Base-by-base conservation (phyloP, 1,140 invertebrate species). In the Drosophila takahashii region DNA sequence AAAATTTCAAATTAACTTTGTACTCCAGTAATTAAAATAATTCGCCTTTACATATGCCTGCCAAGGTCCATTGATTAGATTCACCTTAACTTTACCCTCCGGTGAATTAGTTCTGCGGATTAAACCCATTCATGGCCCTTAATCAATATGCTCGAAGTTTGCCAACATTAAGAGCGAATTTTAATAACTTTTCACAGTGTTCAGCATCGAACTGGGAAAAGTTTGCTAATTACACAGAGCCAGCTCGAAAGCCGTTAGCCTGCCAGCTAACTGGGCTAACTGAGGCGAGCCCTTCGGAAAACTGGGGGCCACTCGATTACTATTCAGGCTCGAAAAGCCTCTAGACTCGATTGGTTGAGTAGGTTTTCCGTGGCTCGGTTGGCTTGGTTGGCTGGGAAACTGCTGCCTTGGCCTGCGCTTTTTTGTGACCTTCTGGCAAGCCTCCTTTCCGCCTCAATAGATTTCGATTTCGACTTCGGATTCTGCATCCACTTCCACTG, bases 191-290 rank as follows among this genome's bases (percentile, higher is more conserved):
- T 74, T 22, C 44, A 48, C 27, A 42, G 54, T 39, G 51, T 16
- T 61, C 22, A 47, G 48, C 58, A 58, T 66, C 34, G 29, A 77
- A 56, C 44, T 27, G 58, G 39, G 37, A n/a, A 75, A 81, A 81
- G 69, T 81, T 83, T 74, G 58, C 60, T 77, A 83, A 83, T 78
- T 81, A 66, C 65, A 66, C 66, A 45, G 52, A 70, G 41, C 15
- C 47, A 44, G 36, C 51, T 41, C n/a, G 27, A 41, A 36, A 51
- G 29, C 18, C 9, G 18, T 45, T 36, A 16, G 37, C 15, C 53
- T 29, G 36, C 37, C 42, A 57, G 16, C 48, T 60, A 45, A 48
- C 57, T 45, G 32, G 70, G 58, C 54, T 54, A 79, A 72, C 44
- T 53, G 67, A 48, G 41, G 18, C 44, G 64, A 34, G 39, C 22